phyloP scores from a whole-genome alignment of 2,888 invertebrate genomes.

The Mellilla xanthometata region DNA sequence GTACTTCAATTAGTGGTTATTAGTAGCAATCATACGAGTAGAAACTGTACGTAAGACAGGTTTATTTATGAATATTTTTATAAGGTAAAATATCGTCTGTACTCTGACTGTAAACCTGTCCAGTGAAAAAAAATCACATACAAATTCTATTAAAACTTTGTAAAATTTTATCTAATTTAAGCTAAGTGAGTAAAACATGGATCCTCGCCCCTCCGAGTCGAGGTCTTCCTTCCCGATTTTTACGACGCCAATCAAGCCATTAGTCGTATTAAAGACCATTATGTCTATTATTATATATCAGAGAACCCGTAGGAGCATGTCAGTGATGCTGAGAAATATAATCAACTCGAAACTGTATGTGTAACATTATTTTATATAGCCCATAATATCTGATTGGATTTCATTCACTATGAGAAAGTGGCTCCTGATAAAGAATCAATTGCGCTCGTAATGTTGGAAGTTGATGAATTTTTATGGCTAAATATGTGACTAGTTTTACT shows the following conservation, averaged over 20 bases:
- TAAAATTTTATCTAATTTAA: constrained; percentile 61
- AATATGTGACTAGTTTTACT: constrained; percentile 12
- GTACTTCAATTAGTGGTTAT: constrained; percentile 22
- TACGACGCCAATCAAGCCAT: constrained; percentile 67
- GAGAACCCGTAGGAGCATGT: constrained; percentile 44
- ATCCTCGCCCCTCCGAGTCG: constrained; percentile 4
- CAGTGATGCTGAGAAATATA: constrained; percentile 46
- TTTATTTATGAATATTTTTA: too few relatives aligned
- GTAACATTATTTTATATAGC: constrained; percentile 20
- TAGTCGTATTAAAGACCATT: constrained; percentile 66
- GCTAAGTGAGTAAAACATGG: too few relatives aligned
- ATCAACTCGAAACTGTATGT: constrained; percentile 22
- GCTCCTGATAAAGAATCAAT: constrained; percentile 16
- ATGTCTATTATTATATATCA: constrained; percentile 56
- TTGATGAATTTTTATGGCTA: constrained; percentile 14
- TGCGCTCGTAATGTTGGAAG: constrained; percentile 2
- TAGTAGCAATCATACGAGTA: constrained; percentile 42
- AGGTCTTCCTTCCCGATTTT: constrained; percentile 46
- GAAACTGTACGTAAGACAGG: too few relatives aligned
- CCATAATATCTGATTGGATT: constrained; percentile 20
- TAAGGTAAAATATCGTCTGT: too few relatives aligned
- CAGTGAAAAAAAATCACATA: too few relatives aligned
- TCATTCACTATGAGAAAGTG: constrained; percentile 18
- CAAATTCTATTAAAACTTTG: too few relatives aligned
- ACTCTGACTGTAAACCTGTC: too few relatives aligned